Evolutionary conservation across 1,140 invertebrate genomes (phyloP).

Genomic region (Drosophila sp.): DNA sequence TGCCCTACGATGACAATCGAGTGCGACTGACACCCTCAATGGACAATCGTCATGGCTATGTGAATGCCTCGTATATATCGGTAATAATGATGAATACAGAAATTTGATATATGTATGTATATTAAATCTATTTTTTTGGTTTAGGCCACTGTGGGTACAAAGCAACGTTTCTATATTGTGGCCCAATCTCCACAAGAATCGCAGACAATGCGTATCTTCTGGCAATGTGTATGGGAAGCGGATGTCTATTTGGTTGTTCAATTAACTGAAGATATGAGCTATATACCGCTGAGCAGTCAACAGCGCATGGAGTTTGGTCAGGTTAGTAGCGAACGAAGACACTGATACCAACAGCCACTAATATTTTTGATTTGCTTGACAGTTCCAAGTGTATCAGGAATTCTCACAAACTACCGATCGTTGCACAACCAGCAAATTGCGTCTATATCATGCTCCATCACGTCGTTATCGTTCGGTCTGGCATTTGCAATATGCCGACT

Average conservation of each 20-base stretch:
- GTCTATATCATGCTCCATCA: slow-evolving; percentile 84
- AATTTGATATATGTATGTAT: background rate
- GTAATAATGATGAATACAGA: slow-evolving; percentile 82
- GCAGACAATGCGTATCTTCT: slow-evolving; percentile 86
- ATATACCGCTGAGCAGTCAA: slow-evolving; percentile 85
- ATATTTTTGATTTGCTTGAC: slow-evolving; percentile 31
- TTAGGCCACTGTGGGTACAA: slow-evolving; percentile 89
- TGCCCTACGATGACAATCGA: slow-evolving; percentile 95
- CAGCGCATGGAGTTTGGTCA: slow-evolving; percentile 84
- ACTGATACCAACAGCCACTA: background rate
- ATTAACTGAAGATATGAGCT: slow-evolving; percentile 86
- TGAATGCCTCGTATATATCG: slow-evolving; percentile 94
- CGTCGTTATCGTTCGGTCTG: slow-evolving; percentile 87
- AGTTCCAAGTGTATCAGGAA: slow-evolving; percentile 89
- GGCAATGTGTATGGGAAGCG: slow-evolving; percentile 95
- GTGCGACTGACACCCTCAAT: slow-evolving; percentile 90
- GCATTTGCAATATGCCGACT: slow-evolving; percentile 92
- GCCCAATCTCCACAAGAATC: slow-evolving; percentile 87
- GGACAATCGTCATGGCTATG: slow-evolving; percentile 93
- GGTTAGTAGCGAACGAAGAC: slow-evolving; percentile 63
- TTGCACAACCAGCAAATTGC: slow-evolving; percentile 86
- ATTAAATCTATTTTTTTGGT: background rate
- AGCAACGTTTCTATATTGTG: slow-evolving; percentile 92
- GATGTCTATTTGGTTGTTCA: slow-evolving; percentile 91
- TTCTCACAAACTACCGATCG: slow-evolving; percentile 86